phyloP scores from a whole-genome alignment of 2,113 vertebrate species.

The Speoplatyrhinus poulsoni region DNA sequence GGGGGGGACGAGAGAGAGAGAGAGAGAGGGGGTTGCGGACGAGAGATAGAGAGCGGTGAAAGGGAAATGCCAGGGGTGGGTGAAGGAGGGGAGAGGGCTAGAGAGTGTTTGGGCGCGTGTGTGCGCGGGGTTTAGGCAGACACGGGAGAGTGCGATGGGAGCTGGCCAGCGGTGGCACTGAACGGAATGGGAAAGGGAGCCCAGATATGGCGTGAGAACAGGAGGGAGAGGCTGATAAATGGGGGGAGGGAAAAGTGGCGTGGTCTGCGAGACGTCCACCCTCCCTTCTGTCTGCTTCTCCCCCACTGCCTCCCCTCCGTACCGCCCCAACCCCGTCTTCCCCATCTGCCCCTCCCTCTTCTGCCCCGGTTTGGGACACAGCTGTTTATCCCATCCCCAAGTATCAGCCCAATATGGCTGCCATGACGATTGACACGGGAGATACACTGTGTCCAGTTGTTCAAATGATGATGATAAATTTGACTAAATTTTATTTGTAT shows the following conservation, averaged over 20 bases:
- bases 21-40: slow-evolving; percentile 45
- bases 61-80: slow-evolving; percentile 30
- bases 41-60: slow-evolving; percentile 54
- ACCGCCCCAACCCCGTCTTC: slow-evolving; percentile 58
- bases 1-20: slow-evolving; percentile 37
- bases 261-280: slow-evolving; percentile 55
- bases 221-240: slow-evolving; percentile 59
- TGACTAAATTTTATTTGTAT: no score
- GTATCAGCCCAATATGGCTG: slow-evolving; percentile 24
- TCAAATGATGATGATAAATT: no score
- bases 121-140: neutral
- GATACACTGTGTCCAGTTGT: no score
- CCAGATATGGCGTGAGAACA: slow-evolving; percentile 61
- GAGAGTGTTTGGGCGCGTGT: neutral
- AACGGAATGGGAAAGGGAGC: slow-evolving; percentile 35
- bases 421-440: neutral
- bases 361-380: slow-evolving; percentile 52
- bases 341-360: slow-evolving; percentile 45
- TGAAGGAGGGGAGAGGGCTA: slow-evolving; percentile 42
- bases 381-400: slow-evolving; percentile 55
- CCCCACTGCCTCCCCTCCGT: slow-evolving; percentile 40
- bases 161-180: slow-evolving; percentile 38
- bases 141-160: slow-evolving; percentile 7
- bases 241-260: slow-evolving; percentile 45
- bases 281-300: slow-evolving; percentile 63